A percentile compares a stretch with the other conserved stretches of the same genome.
Evolutionary conservation across 2,797 vertebrate genomes (phyloP).

Genomic region (Pangasius mekongensis): DNA sequence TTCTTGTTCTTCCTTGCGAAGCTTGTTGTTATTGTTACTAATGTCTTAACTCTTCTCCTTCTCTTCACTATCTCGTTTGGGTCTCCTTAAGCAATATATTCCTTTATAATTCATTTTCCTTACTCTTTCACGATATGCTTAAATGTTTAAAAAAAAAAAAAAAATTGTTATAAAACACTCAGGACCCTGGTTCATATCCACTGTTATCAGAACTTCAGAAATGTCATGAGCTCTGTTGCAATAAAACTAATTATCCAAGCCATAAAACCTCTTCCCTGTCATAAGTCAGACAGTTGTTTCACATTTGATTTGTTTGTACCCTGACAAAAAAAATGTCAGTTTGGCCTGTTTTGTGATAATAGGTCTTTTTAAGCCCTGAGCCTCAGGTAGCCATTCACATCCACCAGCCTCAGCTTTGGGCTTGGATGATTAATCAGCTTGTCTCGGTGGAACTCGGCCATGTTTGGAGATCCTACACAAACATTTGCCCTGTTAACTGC

Average conservation of each 20-base stretch:
- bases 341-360: constrained; percentile 52
- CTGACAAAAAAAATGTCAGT: constrained; percentile 50
- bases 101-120: background rate
- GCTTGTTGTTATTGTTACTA: background rate
- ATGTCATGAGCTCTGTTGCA: background rate
- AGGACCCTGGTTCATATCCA: background rate
- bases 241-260: background rate
- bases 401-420: constrained; percentile 52
- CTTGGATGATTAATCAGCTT: constrained; percentile 69
- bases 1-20: background rate
- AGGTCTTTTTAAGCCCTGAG: constrained; percentile 55
- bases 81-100: background rate
- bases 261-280: background rate
- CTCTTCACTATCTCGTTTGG: background rate
- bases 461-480: constrained; percentile 58
- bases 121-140: too few relatives aligned
- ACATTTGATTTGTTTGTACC: constrained; percentile 52
- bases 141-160: too few relatives aligned
- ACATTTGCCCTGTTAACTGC: constrained; percentile 56
- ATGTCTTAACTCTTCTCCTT: background rate
- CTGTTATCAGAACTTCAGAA: background rate
- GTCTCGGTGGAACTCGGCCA: constrained; percentile 31
- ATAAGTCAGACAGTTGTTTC: background rate
- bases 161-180: background rate
- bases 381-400: constrained; percentile 48